These are phyloP conservation scores for Musca domestica DNA, from an alignment of 1,140 invertebrate species.

Conservation along the genomic window DNA sequence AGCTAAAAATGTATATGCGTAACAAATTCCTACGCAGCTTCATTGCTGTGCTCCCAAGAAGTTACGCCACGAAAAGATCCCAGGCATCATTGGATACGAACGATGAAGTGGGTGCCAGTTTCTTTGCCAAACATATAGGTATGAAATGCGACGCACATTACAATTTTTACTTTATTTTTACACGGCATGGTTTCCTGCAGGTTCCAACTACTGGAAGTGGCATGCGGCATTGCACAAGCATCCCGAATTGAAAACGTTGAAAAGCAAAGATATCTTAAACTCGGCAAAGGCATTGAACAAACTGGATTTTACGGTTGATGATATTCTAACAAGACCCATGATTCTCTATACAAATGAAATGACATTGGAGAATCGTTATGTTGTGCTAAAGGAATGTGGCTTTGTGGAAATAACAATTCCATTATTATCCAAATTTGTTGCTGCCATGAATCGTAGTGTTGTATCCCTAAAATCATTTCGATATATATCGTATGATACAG, in stretches of 20 bases:
- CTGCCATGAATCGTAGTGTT: slow-evolving; percentile 44
- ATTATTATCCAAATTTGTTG: slow-evolving; percentile 56
- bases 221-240: slow-evolving; percentile 34
- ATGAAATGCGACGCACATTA: too few relatives aligned
- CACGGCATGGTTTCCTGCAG: background rate
- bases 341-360: slow-evolving; percentile 57
- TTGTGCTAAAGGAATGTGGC: slow-evolving; percentile 58
- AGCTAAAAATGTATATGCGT: too few relatives aligned
- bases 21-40: too few relatives aligned
- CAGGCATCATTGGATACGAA: background rate
- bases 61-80: background rate
- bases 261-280: slow-evolving; percentile 40
- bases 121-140: slow-evolving; percentile 13
- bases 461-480: slow-evolving; percentile 36
- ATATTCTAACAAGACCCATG: slow-evolving; percentile 56
- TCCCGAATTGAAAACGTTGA: slow-evolving; percentile 42
- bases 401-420: slow-evolving; percentile 55
- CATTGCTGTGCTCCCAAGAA: background rate
- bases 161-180: background rate
- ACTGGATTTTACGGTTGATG: slow-evolving; percentile 47
- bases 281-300: slow-evolving; percentile 38
- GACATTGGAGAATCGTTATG: slow-evolving; percentile 58
- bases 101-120: slow-evolving; percentile 11
- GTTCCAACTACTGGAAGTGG: slow-evolving; percentile 22
- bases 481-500: slow-evolving; percentile 35